Conservation (phyloP, 2,888 invertebrate genomes). For the Eurytoma adleriae region DNA sequence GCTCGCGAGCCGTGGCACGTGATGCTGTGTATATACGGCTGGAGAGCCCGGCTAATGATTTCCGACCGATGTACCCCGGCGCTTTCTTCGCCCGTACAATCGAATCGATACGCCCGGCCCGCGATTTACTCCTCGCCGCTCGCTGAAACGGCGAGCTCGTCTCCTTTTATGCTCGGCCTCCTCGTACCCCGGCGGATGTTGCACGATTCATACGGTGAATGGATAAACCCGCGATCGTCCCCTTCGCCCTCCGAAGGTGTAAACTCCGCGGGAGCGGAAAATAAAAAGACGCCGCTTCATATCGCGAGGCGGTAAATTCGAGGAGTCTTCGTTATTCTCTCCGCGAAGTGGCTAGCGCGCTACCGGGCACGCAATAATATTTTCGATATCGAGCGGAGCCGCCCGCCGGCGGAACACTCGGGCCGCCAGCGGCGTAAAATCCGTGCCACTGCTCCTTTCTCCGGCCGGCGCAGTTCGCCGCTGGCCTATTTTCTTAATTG, state of each 20-base stretch:
- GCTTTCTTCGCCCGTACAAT: not conserved
- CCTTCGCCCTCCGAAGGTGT: too few relatives aligned
- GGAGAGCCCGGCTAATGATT: constrained; percentile 13
- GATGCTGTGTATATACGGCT: not conserved
- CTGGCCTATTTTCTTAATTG: constrained; percentile 40
- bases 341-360: too few relatives aligned
- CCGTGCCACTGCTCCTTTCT: not conserved
- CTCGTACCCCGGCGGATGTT: too few relatives aligned
- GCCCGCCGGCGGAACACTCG: not conserved
- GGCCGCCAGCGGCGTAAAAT: not conserved
- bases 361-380: not conserved
- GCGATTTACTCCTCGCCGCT: not conserved
- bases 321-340: too few relatives aligned
- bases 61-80: not conserved
- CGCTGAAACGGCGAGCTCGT: not conserved
- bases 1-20: not conserved
- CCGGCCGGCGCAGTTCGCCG: not conserved
- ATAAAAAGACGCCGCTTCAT: too few relatives aligned
- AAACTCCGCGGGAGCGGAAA: too few relatives aligned
- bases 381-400: not conserved
- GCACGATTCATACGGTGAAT: too few relatives aligned
- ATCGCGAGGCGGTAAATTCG: too few relatives aligned
- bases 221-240: too few relatives aligned
- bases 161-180: constrained; percentile 22
- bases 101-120: not conserved